Percentiles rank a stretch among this genome's conserved stretches.
Evolutionary conservation across 2,888 invertebrate species (phyloP).

Genomic region (Mellilla xanthometata): DNA sequence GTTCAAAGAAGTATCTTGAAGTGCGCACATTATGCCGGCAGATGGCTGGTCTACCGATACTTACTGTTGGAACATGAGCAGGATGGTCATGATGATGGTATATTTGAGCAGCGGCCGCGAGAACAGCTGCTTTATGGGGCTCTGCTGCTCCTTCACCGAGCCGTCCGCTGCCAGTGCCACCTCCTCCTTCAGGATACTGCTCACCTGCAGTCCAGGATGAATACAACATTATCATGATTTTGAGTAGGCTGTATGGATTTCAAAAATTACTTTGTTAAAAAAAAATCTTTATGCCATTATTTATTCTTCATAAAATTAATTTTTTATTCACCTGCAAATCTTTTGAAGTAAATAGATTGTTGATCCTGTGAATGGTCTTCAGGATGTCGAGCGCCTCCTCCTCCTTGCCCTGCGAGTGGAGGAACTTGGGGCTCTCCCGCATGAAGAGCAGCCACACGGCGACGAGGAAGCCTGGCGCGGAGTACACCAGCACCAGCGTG

Average conservation of each 20-base stretch:
- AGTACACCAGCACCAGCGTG: constrained; percentile 85
- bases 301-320: not conserved
- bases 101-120: constrained; percentile 73
- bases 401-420: constrained; percentile 81
- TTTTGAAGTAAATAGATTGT: constrained; percentile 40
- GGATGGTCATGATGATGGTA: constrained; percentile 70
- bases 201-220: no score
- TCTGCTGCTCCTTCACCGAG: constrained; percentile 35
- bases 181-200: constrained; percentile 39
- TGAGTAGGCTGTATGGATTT: no score
- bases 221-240: no score
- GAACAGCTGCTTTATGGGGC: constrained; percentile 76
- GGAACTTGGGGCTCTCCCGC: constrained; percentile 91
- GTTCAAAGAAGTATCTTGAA: no score
- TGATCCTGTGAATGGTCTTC: constrained; percentile 52
- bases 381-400: constrained; percentile 77
- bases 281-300: no score
- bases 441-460: constrained; percentile 78
- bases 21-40: no score
- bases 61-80: constrained; percentile 83
- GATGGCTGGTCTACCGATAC: no score
- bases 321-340: constrained; percentile 48
- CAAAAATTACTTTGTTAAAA: no score
- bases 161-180: constrained; percentile 40
- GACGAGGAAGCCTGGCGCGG: constrained; percentile 84